Base-by-base conservation (phyloP, 30 jellyfish, hydroid and myxozoan species). In the Hydractinia symbiolongicarpus region DNA sequence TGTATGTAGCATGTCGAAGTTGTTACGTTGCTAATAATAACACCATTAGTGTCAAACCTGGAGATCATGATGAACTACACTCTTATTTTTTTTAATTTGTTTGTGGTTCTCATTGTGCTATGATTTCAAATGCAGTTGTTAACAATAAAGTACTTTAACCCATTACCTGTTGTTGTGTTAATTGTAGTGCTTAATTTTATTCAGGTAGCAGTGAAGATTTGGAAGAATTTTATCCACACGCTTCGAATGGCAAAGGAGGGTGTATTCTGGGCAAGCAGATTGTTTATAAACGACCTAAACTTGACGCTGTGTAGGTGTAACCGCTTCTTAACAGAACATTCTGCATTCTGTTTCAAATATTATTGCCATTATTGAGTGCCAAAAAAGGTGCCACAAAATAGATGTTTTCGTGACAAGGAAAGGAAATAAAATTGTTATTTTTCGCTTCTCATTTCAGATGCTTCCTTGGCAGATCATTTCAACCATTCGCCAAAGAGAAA, bases 231-330 rank as follows among this genome's bases (percentile, higher is more conserved):
- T 84, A 61, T 68, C 96, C 96, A 4, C 98, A 93, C 57, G 81
- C 90, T 9, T 68, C 78, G 55, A 91, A 91, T 53, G 80, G 83
- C 16, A 93, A 93, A 83, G 98, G 79, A 30, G 98, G 98, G 8
- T 93, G 98, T 77, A 73, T 83, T 64, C 73, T 93, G 50, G 98
- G 98, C 4, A 55, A 74, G 55, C 87, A 93, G 78, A 95, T 84
- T 62, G 81, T 69, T 55, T 93, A 87, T 69, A 91, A 88, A 49
- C 72, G 96, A 72, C 89, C 79, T 6, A 79, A 79, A 53, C 78
- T 64, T 44, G 69, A 77, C 5, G 79, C 67, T 1, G 55, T 60
- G 97, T 90, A 82, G 61, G 97, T 81, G 19, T 44, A 14, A 66
- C 21, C 53, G 4, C 8, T 66, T 66, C 76, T 66, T 19, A 66